These are phyloP conservation scores for Drosophila lowei DNA, from an alignment of 1,140 invertebrate species.

Conservation along the genomic window DNA sequence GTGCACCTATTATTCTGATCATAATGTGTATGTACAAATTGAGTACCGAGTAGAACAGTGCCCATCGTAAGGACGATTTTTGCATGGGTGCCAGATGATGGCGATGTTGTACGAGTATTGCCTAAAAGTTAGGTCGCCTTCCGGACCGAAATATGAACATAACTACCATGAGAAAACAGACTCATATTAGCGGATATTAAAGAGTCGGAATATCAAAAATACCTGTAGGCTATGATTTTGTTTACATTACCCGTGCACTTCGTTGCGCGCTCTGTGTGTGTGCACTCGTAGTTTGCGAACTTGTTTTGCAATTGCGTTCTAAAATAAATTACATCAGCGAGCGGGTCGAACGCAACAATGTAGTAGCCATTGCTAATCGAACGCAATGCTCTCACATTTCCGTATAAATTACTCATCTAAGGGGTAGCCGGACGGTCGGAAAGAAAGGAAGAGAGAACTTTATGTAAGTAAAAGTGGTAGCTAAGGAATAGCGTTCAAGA, in stretches of 20 bases:
- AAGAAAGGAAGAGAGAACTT: not conserved
- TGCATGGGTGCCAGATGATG: too few relatives aligned
- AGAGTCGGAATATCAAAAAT: too few relatives aligned
- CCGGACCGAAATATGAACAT: too few relatives aligned
- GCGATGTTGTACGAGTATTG: too few relatives aligned
- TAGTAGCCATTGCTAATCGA: constrained; percentile 59
- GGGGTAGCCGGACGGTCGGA: not conserved
- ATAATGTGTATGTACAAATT: too few relatives aligned
- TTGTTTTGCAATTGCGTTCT: constrained; percentile 75
- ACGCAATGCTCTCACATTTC: constrained; percentile 55
- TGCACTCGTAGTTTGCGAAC: constrained; percentile 41
- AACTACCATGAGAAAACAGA: too few relatives aligned
- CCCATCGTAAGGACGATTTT: too few relatives aligned
- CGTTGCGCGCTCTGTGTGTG: constrained; percentile 19
- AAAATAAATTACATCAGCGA: constrained; percentile 70
- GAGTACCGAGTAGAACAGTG: too few relatives aligned
- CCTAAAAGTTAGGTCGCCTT: too few relatives aligned
- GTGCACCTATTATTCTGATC: too few relatives aligned
- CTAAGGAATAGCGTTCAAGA: not conserved
- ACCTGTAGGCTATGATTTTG: not conserved
- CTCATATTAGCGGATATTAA: too few relatives aligned
- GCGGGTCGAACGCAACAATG: constrained; percentile 37
- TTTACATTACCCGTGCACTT: constrained; percentile 39
- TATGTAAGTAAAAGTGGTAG: constrained; percentile 8
- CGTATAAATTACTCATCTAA: constrained; percentile 54